A percentile compares a stretch with the other conserved stretches of the same genome.
These are phyloP conservation scores for Trematocara caparti DNA, from an alignment of 2,797 vertebrate species.

Conservation along the genomic window DNA sequence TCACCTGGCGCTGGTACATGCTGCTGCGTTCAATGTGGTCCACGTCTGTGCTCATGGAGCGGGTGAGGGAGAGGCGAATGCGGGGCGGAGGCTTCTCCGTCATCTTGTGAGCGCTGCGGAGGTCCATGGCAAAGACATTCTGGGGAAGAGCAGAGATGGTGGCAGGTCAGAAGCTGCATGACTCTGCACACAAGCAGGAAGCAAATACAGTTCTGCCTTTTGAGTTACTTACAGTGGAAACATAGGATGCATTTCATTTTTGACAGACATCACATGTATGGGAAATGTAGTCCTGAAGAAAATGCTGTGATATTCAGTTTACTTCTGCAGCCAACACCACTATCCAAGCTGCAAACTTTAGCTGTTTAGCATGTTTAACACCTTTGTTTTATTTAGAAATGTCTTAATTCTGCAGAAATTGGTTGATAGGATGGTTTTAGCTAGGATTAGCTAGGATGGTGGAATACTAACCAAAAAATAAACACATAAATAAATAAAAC, in stretches of 20 bases:
- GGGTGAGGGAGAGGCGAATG: conserved; percentile 89
- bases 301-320: not conserved
- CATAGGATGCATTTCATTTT: not conserved
- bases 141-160: conserved; percentile 42
- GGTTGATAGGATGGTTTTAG: not conserved
- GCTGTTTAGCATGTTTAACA: not conserved
- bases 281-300: not conserved
- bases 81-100: conserved; percentile 79
- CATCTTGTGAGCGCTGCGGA: conserved; percentile 89
- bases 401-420: not conserved
- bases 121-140: conserved; percentile 95
- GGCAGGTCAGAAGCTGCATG: not conserved
- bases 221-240: not conserved
- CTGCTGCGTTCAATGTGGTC: conserved; percentile 35
- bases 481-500: not conserved
- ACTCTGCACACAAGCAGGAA: not conserved
- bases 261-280: not conserved
- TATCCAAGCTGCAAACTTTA: not conserved
- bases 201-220: not conserved
- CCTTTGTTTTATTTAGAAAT: not conserved
- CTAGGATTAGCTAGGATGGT: not conserved
- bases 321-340: not conserved
- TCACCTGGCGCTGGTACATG: conserved; percentile 37
- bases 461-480: not conserved
- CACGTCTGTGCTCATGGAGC: conserved; percentile 81